Conservation (phyloP, 1,140 invertebrate species). For the Temnothorax curvispinosus region DNA sequence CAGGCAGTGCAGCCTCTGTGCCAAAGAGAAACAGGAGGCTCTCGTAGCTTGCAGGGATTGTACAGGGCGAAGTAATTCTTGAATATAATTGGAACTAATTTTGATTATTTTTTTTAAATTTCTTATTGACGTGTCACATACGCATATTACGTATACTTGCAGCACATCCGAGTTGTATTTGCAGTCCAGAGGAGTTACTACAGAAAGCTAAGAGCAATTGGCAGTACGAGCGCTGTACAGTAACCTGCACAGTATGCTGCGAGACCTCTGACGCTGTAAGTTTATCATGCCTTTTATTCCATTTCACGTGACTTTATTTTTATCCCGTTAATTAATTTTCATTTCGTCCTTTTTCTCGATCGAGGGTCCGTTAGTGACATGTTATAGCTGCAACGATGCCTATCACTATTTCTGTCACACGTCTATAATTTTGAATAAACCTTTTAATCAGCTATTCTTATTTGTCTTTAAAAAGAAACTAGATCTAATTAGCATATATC, state of each 20-base stretch:
- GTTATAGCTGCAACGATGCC: conserved; percentile 93
- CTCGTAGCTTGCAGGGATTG: conserved; percentile 92
- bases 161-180: conserved; percentile 90
- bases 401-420: conserved; percentile 92
- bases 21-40: conserved; percentile 87
- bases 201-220: conserved; percentile 89
- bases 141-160: conserved; percentile 71
- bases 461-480: background rate
- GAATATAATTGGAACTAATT: conserved; percentile 4
- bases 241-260: no score
- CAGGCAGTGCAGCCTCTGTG: conserved; percentile 84
- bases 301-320: no score
- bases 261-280: no score
- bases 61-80: conserved; percentile 89
- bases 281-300: no score
- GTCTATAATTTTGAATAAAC: conserved; percentile 75
- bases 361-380: conserved; percentile 84
- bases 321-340: no score
- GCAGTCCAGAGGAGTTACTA: conserved; percentile 88
- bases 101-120: background rate
- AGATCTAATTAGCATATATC: background rate
- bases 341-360: no score
- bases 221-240: conserved; percentile 89
- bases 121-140: background rate
- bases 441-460: background rate